Conservation (phyloP, 2,888 invertebrate genomes). For the Mesorhabditis sp. region DNA sequence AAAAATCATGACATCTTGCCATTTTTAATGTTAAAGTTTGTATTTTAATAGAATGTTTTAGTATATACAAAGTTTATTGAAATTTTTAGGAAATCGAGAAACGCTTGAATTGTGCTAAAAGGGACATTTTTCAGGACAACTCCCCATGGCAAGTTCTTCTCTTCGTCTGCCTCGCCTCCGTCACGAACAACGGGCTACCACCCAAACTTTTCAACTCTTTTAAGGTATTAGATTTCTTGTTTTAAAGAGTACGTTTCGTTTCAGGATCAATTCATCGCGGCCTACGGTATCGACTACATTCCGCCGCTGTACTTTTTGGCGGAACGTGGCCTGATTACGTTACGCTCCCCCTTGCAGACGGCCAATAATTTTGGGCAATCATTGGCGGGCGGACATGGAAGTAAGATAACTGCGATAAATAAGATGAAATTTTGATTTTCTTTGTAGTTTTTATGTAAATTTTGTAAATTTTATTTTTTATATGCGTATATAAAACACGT, state of each 20-base stretch:
- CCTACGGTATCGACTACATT: conserved; percentile 70
- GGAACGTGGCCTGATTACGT: conserved; percentile 70
- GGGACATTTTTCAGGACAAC: conserved; percentile 16
- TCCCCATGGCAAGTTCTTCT: conserved; percentile 31
- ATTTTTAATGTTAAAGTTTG: too few species aligned
- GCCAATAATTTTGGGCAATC: neutral
- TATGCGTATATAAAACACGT: too few species aligned
- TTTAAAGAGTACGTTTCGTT: conserved; percentile 25
- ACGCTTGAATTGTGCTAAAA: too few species aligned
- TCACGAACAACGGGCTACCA: conserved; percentile 33
- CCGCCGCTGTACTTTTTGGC: conserved; percentile 76
- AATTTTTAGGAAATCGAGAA: too few species aligned
- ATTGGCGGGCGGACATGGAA: neutral
- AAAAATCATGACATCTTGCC: too few species aligned
- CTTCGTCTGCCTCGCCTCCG: conserved; percentile 32
- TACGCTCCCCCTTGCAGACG: conserved; percentile 54
- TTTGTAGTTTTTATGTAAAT: neutral
- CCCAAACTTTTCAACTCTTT: conserved; percentile 19
- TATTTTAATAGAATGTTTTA: too few species aligned
- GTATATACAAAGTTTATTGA: too few species aligned
- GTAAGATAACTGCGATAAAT: neutral
- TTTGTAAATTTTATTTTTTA: conserved; percentile 6
- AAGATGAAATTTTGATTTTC: neutral
- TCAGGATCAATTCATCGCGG: conserved; percentile 73
- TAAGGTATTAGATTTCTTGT: neutral